A percentile compares a stretch with the other conserved stretches of the same genome.
phyloP scores from a whole-genome alignment of 2,113 vertebrate species.

The Choloepus hoffmanni region DNA sequence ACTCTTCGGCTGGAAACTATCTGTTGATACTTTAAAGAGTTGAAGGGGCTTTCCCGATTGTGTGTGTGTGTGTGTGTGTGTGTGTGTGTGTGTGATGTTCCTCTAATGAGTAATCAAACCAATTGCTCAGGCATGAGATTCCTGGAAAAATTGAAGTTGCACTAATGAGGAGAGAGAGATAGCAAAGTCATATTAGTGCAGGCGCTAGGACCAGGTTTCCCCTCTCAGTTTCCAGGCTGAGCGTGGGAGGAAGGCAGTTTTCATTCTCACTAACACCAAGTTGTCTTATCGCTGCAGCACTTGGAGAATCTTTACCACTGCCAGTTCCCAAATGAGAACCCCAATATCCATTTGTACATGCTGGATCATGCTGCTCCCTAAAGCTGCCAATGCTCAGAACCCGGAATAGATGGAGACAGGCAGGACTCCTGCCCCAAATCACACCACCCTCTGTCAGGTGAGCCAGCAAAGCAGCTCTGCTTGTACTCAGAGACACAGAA shows the following conservation, averaged over 20 bases:
- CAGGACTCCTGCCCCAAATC: too few species aligned
- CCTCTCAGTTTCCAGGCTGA: neutral
- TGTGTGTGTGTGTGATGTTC: neutral
- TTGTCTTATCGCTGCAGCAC: neutral
- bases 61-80: neutral
- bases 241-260: neutral
- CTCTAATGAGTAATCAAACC: neutral
- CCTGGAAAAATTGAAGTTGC: neutral
- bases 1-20: neutral
- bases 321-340: neutral
- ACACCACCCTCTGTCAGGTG: neutral
- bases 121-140: neutral
- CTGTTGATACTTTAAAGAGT: neutral
- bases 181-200: neutral
- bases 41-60: neutral
- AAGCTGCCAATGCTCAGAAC: neutral
- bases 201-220: neutral
- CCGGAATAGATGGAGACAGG: neutral
- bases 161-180: neutral
- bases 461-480: neutral
- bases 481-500: neutral
- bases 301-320: neutral
- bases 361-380: neutral
- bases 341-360: neutral
- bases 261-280: neutral